These are phyloP conservation scores for Axis porcinus DNA, from an alignment of 2,113 vertebrate species.

Conservation along the genomic window DNA sequence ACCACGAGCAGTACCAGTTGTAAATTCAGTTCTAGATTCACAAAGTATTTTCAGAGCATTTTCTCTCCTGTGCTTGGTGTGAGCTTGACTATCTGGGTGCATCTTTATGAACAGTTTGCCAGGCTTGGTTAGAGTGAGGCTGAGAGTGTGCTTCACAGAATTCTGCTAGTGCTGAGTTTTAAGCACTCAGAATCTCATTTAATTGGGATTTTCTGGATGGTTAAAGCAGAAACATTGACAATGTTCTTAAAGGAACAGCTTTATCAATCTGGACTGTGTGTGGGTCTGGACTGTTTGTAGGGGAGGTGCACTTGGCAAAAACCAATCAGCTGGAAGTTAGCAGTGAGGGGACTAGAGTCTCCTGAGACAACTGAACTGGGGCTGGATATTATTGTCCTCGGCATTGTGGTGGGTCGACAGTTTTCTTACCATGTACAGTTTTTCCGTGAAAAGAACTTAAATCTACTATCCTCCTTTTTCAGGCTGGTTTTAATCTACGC, in stretches of 20 bases:
- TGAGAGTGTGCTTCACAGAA: neutral
- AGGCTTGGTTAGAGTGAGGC: neutral
- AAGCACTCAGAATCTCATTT: neutral
- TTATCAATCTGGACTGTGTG: neutral
- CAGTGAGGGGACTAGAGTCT: neutral
- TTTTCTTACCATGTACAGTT: conserved; percentile 6
- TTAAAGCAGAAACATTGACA: neutral
- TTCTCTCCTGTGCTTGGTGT: neutral
- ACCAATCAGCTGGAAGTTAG: neutral
- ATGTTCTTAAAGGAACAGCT: neutral
- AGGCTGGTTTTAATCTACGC: conserved; percentile 92
- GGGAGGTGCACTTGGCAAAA: neutral
- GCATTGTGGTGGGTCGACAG: too few species aligned
- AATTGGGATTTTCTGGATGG: neutral
- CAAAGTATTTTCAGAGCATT: neutral
- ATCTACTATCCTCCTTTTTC: neutral
- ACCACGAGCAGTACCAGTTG: neutral
- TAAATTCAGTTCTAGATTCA: neutral
- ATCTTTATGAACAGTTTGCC: neutral
- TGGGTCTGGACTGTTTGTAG: neutral
- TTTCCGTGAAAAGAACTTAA: conserved; percentile 36
- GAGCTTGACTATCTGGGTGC: neutral
- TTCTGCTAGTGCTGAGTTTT: neutral
- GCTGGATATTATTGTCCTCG: neutral
- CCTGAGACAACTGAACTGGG: neutral